These are phyloP conservation scores for Liposcelis brunnea DNA, from an alignment of 2,888 invertebrate genomes.

Conservation along the genomic window DNA sequence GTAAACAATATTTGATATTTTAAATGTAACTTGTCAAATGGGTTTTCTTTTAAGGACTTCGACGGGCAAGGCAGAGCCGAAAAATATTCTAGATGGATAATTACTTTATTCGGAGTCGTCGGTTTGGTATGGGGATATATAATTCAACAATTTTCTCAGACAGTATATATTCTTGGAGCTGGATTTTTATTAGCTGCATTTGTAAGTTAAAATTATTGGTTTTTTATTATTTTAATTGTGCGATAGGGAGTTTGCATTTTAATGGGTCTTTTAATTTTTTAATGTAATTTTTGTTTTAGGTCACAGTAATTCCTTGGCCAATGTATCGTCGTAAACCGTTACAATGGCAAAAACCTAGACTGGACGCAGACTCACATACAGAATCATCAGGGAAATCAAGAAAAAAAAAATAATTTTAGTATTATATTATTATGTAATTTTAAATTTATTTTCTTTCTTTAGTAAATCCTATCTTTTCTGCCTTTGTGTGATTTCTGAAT, in stretches of 20 bases:
- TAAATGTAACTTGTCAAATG: conserved; percentile 10
- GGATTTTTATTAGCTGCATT: conserved; percentile 77
- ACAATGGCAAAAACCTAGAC: conserved; percentile 70
- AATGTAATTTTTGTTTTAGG: conserved; percentile 25
- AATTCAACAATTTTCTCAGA: conserved; percentile 90
- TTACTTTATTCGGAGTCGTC: conserved; percentile 76
- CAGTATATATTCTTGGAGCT: conserved; percentile 80
- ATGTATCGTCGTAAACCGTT: conserved; percentile 78
- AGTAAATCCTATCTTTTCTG: too few relatives aligned
- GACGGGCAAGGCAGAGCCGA: conserved; percentile 84
- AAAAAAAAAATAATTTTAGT: too few relatives aligned
- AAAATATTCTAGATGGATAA: conserved; percentile 72
- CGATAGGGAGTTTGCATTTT: conserved; percentile 9
- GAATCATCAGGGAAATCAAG: too few relatives aligned
- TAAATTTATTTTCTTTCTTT: too few relatives aligned
- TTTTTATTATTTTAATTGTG: conserved; percentile 4
- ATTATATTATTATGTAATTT: too few relatives aligned
- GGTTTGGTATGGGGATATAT: conserved; percentile 85
- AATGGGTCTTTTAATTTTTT: conserved; percentile 5
- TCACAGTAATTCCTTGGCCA: conserved; percentile 93
- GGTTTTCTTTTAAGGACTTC: conserved; percentile 47
- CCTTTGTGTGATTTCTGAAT: too few relatives aligned
- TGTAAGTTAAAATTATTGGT: conserved; percentile 31
- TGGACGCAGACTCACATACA: conserved; percentile 22
- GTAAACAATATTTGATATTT: neutral